Percentiles rank a stretch among this genome's conserved stretches.
Conservation (phyloP, 2,113 vertebrate genomes). For the Myotis lucifugus region DNA sequence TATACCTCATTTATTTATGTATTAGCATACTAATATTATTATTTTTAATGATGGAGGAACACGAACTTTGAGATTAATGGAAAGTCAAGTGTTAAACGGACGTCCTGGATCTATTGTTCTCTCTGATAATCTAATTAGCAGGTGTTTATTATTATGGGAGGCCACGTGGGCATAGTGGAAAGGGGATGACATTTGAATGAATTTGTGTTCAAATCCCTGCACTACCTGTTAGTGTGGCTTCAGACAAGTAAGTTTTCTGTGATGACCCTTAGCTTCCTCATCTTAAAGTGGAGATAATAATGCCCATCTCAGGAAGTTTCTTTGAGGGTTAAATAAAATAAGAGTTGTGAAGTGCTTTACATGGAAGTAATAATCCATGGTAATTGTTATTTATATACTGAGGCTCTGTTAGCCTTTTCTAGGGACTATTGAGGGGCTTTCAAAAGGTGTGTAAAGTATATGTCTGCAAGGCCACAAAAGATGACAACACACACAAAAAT, state of each 20-base stretch:
- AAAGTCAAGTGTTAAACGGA: constrained; percentile 25
- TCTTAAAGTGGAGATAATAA: neutral
- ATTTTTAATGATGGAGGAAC: constrained; percentile 50
- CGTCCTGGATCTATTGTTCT: neutral
- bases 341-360: neutral
- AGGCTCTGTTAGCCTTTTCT: neutral
- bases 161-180: neutral
- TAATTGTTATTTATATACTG: neutral
- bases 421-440: neutral
- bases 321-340: constrained; percentile 4
- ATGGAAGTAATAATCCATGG: neutral
- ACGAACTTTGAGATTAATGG: constrained; percentile 31
- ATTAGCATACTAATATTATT: constrained; percentile 6
- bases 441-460: neutral
- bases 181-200: neutral
- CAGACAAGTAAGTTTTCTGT: constrained; percentile 28
- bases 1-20: constrained; percentile 5
- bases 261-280: neutral
- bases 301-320: neutral
- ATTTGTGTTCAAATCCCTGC: neutral
- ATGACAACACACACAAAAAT: neutral
- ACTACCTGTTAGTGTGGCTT: neutral
- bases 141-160: neutral
- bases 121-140: constrained; percentile 27
- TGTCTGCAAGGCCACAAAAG: neutral